phyloP scores from a whole-genome alignment of 2,797 vertebrate species.

The Arctocebus calabarensis region DNA sequence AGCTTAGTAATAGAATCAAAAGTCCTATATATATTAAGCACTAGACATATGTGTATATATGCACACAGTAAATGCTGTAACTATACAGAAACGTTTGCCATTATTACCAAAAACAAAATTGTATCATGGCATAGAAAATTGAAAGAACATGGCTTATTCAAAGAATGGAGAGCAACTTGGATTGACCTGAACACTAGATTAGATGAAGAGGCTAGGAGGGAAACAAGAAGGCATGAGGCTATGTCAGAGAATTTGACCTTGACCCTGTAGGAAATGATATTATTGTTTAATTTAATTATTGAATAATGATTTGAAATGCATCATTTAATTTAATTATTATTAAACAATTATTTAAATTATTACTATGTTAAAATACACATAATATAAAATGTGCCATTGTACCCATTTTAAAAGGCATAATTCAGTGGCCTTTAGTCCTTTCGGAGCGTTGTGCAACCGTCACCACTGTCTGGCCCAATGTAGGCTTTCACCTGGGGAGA shows the following conservation, averaged over 20 bases:
- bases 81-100: background rate
- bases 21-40: background rate
- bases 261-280: background rate
- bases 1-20: background rate
- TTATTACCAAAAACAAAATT: constrained; percentile 8
- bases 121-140: background rate
- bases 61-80: background rate
- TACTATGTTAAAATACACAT: background rate
- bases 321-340: no score
- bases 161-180: background rate
- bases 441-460: background rate
- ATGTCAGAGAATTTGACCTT: background rate
- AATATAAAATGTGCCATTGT: background rate
- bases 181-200: background rate
- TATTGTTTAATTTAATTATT: background rate
- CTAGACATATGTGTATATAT: background rate
- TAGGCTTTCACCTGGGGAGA: background rate
- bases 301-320: no score
- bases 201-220: background rate
- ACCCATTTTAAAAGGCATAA: background rate
- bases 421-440: background rate
- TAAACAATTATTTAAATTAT: background rate
- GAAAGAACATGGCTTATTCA: background rate
- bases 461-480: no score
- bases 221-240: background rate